phyloP scores from a whole-genome alignment of 30 jellyfish, hydroid and myxozoan genomes.

The Pelagia noctiluca region DNA sequence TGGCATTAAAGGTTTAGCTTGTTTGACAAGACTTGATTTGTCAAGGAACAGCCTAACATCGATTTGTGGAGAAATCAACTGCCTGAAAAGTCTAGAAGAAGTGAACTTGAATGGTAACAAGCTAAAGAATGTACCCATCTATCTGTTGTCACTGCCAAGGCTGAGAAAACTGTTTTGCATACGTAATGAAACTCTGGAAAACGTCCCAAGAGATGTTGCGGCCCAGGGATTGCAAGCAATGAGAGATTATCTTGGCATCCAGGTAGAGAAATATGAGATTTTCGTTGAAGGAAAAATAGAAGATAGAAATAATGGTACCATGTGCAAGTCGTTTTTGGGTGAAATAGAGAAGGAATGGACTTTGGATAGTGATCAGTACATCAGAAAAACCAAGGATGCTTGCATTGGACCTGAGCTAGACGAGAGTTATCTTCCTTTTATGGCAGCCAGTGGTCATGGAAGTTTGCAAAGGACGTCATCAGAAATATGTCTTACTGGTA shows the following conservation, averaged over 20 bases:
- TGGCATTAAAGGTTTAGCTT: constrained; percentile 30
- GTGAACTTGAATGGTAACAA: constrained; percentile 67
- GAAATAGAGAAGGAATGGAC: constrained; percentile 56
- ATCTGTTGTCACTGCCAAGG: constrained; percentile 62
- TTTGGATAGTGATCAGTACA: constrained; percentile 23
- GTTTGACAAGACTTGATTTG: constrained; percentile 38
- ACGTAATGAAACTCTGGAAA: constrained; percentile 52
- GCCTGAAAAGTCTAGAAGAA: constrained; percentile 39
- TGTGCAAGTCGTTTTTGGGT: not conserved
- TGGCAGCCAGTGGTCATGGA: not conserved
- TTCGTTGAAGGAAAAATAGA: constrained; percentile 6
- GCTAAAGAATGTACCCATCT: constrained; percentile 46
- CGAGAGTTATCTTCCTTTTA: constrained; percentile 5
- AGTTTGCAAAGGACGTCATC: not conserved
- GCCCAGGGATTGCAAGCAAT: constrained; percentile 66
- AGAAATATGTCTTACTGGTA: constrained; percentile 15
- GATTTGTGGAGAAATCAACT: constrained; percentile 26
- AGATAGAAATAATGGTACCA: not conserved
- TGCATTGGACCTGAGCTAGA: constrained; percentile 46
- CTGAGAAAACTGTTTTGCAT: constrained; percentile 52
- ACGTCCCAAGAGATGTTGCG: constrained; percentile 66
- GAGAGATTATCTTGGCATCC: constrained; percentile 47
- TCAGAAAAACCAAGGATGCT: constrained; percentile 53
- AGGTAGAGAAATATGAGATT: constrained; percentile 56
- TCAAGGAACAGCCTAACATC: constrained; percentile 45